phyloP scores from a whole-genome alignment of 2,888 invertebrate species.

The Agrotis ipsilon region DNA sequence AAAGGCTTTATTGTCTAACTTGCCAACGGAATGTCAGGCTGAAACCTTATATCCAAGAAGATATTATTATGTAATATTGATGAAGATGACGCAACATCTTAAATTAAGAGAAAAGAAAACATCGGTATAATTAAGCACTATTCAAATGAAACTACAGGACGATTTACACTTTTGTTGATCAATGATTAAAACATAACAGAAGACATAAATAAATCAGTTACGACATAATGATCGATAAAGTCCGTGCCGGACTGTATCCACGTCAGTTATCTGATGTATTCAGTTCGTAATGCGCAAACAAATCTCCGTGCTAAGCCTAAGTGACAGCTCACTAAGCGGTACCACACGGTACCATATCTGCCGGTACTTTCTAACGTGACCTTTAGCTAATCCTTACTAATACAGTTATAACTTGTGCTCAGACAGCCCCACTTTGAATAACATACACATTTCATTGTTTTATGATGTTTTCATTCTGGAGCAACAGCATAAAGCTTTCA shows the following conservation, averaged over 20 bases:
- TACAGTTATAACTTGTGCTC: conserved; percentile 37
- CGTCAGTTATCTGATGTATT: conserved; percentile 45
- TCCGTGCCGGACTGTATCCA: conserved; percentile 12
- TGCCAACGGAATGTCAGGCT: neutral
- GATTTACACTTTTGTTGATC: neutral
- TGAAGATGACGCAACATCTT: neutral
- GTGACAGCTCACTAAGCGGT: conserved; percentile 48
- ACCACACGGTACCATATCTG: conserved; percentile 1
- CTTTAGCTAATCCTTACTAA: conserved; percentile 51
- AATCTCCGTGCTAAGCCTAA: conserved; percentile 54
- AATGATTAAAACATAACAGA: conserved; percentile 7
- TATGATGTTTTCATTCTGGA: conserved; percentile 10
- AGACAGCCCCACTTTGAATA: neutral
- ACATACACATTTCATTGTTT: neutral
- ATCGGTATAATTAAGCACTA: neutral
- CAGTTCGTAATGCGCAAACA: conserved; percentile 34
- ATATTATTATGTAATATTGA: conserved; percentile 6
- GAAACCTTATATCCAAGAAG: conserved; percentile 18
- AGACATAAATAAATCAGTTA: conserved; percentile 45
- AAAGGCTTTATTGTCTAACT: neutral
- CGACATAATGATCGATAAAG: conserved; percentile 42
- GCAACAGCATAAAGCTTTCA: neutral
- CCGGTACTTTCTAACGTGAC: conserved; percentile 36
- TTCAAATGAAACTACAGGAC: neutral
- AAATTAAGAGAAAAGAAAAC: neutral